Evolutionary conservation across 2,797 vertebrate species (phyloP).

Genomic region (Neopelma chrysocephalum): DNA sequence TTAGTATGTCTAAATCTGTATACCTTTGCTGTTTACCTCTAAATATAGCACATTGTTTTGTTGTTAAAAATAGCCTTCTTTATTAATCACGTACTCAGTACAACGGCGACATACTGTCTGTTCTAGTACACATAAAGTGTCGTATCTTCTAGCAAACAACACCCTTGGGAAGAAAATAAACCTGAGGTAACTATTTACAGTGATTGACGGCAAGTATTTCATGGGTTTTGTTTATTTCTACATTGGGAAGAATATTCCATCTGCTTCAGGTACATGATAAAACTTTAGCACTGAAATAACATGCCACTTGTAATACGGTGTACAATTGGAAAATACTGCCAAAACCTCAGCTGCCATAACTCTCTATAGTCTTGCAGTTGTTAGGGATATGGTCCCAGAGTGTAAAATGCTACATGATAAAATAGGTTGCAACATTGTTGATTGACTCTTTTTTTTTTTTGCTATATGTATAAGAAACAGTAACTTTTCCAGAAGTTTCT

Average conservation of each 20-base stretch:
- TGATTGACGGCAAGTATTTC: neutral
- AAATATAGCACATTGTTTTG: slow-evolving; percentile 54
- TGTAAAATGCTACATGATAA: neutral
- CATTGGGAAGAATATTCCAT: neutral
- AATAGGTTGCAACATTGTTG: neutral
- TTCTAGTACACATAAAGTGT: neutral
- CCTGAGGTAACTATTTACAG: neutral
- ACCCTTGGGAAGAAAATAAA: slow-evolving; percentile 24
- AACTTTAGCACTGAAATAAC: neutral
- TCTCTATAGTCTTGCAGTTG: neutral
- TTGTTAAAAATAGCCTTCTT: slow-evolving; percentile 49
- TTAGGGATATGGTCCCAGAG: neutral
- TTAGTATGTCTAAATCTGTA: neutral
- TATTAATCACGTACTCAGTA: neutral
- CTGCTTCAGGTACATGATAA: neutral
- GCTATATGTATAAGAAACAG: neutral
- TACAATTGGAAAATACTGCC: neutral
- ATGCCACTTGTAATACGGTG: neutral
- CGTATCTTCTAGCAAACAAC: neutral
- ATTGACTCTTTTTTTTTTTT: neutral
- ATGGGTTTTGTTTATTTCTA: neutral
- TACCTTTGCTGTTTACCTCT: neutral
- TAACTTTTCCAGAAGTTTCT: neutral
- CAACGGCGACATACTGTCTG: neutral
- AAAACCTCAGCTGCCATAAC: slow-evolving; percentile 7